These are phyloP conservation scores for Aurelia sp. DNA, from an alignment of 30 jellyfish, hydroid and myxozoan species.

Conservation along the genomic window DNA sequence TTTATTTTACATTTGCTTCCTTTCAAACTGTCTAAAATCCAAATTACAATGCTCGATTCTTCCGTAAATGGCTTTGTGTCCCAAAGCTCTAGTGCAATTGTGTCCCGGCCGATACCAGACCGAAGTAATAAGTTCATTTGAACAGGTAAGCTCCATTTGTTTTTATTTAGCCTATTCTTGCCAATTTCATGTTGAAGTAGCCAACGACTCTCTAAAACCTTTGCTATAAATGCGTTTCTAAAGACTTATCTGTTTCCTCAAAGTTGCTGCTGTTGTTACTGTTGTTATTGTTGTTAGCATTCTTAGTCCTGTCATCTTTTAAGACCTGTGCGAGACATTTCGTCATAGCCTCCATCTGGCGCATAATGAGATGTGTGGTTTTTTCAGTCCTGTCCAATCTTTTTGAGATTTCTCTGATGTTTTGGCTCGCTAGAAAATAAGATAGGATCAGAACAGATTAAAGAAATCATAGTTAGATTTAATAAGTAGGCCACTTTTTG, in stretches of 20 bases:
- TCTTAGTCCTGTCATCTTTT: constrained; percentile 14
- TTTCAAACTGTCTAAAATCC: no score
- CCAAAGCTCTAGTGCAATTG: no score
- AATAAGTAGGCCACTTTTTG: no score
- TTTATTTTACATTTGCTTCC: no score
- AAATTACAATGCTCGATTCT: no score
- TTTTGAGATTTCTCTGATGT: constrained; percentile 40
- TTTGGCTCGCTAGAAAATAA: constrained; percentile 18
- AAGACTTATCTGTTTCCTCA: background rate
- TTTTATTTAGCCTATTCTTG: background rate
- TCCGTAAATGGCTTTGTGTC: no score
- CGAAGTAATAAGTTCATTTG: no score
- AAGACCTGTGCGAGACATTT: constrained; percentile 59
- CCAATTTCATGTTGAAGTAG: background rate
- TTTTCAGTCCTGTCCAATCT: constrained; percentile 49
- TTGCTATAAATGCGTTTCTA: constrained; percentile 39
- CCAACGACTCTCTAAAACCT: background rate
- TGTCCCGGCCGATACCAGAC: no score
- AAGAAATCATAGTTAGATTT: no score
- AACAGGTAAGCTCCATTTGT: background rate
- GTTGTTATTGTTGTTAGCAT: constrained; percentile 1
- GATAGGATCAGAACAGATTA: no score
- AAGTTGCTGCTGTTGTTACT: constrained; percentile 11
- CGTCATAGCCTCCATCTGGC: constrained; percentile 64
- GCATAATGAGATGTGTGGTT: constrained; percentile 59